Conservation (phyloP, 2,888 invertebrate species). For the Tortrix viridana region DNA sequence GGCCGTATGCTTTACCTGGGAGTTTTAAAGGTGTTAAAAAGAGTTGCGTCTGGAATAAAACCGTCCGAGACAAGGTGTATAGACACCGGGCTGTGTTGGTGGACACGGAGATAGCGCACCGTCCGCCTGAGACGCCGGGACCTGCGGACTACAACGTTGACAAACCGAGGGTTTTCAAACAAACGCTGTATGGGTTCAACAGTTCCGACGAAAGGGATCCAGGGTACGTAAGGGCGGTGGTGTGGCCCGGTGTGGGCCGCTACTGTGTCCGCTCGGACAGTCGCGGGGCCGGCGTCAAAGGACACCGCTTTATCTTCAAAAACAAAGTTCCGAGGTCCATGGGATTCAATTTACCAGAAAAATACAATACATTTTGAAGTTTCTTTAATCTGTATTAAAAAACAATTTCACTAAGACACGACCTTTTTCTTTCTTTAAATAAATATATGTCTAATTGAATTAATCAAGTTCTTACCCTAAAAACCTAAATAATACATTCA, state of each 20-base stretch:
- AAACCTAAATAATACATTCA: too few relatives aligned
- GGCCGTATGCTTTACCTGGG: not conserved
- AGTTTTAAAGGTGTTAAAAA: not conserved
- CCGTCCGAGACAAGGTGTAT: not conserved
- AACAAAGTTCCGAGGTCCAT: not conserved
- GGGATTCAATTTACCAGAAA: not conserved
- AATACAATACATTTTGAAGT: not conserved
- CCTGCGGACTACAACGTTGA: not conserved
- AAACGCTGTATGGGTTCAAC: not conserved
- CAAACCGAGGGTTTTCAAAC: not conserved
- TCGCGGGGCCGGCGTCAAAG: not conserved
- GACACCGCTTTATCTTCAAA: not conserved
- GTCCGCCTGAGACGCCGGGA: not conserved
- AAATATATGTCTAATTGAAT: too few relatives aligned
- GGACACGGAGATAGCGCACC: not conserved
- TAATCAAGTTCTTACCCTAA: too few relatives aligned
- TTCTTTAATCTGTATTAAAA: too few relatives aligned
- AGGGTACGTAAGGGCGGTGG: not conserved
- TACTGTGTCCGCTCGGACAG: not conserved
- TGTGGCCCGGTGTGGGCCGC: constrained; percentile 1
- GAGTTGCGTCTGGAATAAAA: not conserved
- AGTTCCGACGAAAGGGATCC: not conserved
- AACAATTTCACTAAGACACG: too few relatives aligned
- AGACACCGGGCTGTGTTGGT: not conserved
- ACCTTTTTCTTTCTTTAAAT: too few relatives aligned